Base-by-base conservation (phyloP, 2,113 vertebrate species). In the Bufo gargarizans region DNA sequence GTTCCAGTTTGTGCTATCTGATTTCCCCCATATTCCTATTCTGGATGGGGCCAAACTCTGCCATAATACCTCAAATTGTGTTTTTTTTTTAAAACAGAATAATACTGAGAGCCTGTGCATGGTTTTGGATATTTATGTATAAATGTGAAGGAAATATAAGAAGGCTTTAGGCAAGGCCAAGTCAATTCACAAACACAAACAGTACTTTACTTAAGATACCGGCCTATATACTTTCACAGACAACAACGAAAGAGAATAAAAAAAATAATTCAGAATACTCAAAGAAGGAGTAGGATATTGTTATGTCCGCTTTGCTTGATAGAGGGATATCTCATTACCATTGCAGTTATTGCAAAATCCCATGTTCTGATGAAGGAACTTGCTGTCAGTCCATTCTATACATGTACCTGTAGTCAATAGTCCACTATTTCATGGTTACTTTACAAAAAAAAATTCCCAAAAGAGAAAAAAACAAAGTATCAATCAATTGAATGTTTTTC, bases 271-370 rank as follows among this genome's bases (percentile, higher is more conserved):
- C 89, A 91, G 77, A 83, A 90, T 93, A 93, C 50, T 76, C 50
- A 92, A 92, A 92, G 91, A 91, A 90, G 93, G 71, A 49, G 59
- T 89, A 56, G 59, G 58, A 33, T 69, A 92, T 91, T 93, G 91
- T 90, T 88, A 92, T 87, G 89, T 80, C 92, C 82, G 87, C 90
- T 90, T 85, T 90, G 90, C 90, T 91, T 91, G 91, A 91, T 83
- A 92, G 92, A 90, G 92, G 45, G 90, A 61, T 78, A 92, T 63
- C 91, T 92, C 91, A 93, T 90, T 88, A 90, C 91, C 84, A 90
- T 91, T 91, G 91, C 89, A n/a, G 0, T 94, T 93, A 93, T 74
- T 92, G 94, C 92, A 89, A 89, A 93, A 94, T 92, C 91, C 92
- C 92, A 88, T 55, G 89, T 89, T 91, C 88, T 90, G 3, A 86